Base-by-base conservation (phyloP, 2,113 vertebrate genomes). In the Rhadina sibilatrix region DNA sequence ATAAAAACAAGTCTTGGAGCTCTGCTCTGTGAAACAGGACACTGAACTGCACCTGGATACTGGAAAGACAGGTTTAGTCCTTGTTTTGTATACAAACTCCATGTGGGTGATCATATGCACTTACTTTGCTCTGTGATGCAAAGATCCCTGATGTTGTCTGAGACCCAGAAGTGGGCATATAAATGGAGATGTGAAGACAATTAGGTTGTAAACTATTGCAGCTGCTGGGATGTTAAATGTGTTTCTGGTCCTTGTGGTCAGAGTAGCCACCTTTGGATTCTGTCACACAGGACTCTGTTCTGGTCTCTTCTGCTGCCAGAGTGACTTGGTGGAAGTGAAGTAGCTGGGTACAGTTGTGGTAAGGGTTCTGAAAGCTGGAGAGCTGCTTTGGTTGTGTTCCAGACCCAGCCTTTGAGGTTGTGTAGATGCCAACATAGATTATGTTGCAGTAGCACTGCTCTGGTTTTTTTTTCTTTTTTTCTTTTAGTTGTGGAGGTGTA, bases 71-170 rank as follows among this genome's bases (percentile, higher is more conserved):
- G 10, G 2, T 38, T 77, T 59, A 79, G n/a, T 56, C 54, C 17
- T 78, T 65, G 24, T 78, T 87, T 81, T 74, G 15, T 76, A 2
- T 30, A 18, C 35, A 31, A 84, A 40, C 56, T 78, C 18, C 28
- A 7, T 0, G 7, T 82, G 15, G 7, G 38, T 47, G 70, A 31
- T 49, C 2, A 0, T 5, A 4, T 27, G 6, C 38, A 7, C 12
- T 38, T 59, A 10, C 38, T 4, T 5, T 33, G 9, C 28, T 61
- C 15, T 54, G 3, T 66, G 61, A 15, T 63, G 27, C 40, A 57
- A 53, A 72, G 17, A 52, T 47, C 47, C 42, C 28, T 76, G 50
- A 24, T 44, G 11, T 15, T 65, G 37, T n/a, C 14, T 12, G 49
- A n/a, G 68, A 37, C 28, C 6, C 25, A 49, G 40, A n/a, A 77